These are phyloP conservation scores for Coreius guichenoti DNA, from an alignment of 2,797 vertebrate species.

Conservation along the genomic window DNA sequence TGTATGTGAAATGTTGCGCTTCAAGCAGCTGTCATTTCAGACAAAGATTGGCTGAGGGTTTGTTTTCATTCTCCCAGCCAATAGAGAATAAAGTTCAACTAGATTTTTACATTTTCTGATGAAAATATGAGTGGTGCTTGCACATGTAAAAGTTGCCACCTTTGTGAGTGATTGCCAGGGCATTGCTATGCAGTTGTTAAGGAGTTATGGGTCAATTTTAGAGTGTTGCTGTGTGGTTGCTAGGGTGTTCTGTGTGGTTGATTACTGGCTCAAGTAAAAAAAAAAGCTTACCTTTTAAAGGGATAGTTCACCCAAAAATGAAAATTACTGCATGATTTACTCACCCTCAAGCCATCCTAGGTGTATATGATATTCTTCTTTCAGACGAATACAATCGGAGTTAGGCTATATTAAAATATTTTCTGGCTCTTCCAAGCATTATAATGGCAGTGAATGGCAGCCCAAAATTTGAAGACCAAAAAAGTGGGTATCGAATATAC, in stretches of 20 bases:
- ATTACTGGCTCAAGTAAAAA: neutral
- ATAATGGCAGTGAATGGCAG: no score
- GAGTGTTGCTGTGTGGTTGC: neutral
- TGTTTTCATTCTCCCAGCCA: neutral
- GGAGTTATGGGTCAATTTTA: no score
- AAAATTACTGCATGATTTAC: no score
- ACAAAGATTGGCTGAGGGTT: constrained; percentile 15
- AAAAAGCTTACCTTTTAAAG: no score
- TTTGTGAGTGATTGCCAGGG: neutral
- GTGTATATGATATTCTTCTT: no score
- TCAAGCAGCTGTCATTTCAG: constrained; percentile 44
- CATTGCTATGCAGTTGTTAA: neutral
- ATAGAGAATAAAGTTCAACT: neutral
- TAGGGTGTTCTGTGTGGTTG: neutral
- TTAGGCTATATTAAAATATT: no score
- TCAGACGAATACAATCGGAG: no score
- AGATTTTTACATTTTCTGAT: neutral
- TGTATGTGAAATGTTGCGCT: constrained; percentile 35
- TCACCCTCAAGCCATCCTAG: no score
- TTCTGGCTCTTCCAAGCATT: no score
- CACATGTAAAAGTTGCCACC: neutral
- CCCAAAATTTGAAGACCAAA: no score
- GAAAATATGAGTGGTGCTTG: neutral
- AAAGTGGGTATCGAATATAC: no score
- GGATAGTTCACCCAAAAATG: no score